Evolutionary conservation across 2,113 vertebrate species (phyloP).

Genomic region (Petaurus breviceps): DNA sequence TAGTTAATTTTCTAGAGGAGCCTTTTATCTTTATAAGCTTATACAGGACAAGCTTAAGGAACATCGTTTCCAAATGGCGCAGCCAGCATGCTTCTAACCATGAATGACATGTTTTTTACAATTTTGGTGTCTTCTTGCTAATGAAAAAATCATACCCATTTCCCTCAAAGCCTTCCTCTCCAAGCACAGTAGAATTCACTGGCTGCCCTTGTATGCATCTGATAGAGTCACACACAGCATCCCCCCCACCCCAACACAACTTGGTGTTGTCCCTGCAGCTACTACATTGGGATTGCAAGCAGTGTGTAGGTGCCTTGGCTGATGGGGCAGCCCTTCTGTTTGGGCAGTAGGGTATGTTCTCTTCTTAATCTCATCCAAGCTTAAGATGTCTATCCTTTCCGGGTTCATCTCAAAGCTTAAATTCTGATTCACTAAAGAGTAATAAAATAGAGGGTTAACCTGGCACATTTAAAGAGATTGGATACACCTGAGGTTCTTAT

Average conservation of each 20-base stretch:
- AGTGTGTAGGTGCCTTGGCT: neutral
- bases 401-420: neutral
- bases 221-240: neutral
- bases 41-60: neutral
- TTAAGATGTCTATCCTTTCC: neutral
- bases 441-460: neutral
- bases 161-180: neutral
- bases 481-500: neutral
- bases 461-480: neutral
- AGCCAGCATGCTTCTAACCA: neutral
- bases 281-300: neutral
- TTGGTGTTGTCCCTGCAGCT: no score
- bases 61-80: rapidly evolving
- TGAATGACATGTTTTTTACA: no score
- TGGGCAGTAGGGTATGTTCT: neutral
- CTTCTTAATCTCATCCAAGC: neutral
- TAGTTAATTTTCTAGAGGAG: slow-evolving; percentile 24
- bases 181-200: neutral
- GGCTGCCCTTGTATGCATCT: neutral
- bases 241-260: no score
- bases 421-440: neutral
- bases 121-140: neutral
- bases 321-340: neutral
- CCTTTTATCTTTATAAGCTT: neutral
- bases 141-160: neutral